Base-by-base conservation (phyloP, 2,113 vertebrate species). In the Lophura nycthemera region DNA sequence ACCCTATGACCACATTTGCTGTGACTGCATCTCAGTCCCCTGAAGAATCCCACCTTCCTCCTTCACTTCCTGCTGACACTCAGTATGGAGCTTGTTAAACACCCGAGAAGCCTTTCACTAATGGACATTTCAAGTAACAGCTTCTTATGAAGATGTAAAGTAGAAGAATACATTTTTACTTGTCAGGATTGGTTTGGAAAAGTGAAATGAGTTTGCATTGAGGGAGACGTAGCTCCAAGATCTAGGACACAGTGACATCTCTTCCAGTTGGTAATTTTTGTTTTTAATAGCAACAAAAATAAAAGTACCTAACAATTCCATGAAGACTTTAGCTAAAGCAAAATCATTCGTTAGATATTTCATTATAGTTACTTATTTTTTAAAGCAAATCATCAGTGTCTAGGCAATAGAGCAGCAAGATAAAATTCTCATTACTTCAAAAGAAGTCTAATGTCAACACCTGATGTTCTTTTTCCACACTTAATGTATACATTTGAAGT, bases 301-400 rank as follows among this genome's bases (percentile, higher is more conserved):
- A 80, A 63, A 63, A 80, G 27, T 43, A 66, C 36, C 43, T 86
- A 94, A 70, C 66, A 80, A 91, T 10, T 64, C 42, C 64, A 64
- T 5, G 3, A 57, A 71, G 45, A 60, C 1, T 64, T 83, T 43
- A 34, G 47, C 42, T n/a, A 75, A 48, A 76, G 43, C 24, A 83
- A 95, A 95, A 81, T 72, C 67, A 83, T 40, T 85, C 19, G 67
- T 57, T 40, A 60, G 6, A 10, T 47, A 76, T 83, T 93, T 87
- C 78, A 79, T 92, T 76, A n/a, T 6, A 69, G 80, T 85, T 95
- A 61, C 95, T 91, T 47, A 86, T 85, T 88, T 93, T 93, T 94
- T 77, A 95, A 78, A 61, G 64, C 65, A 81, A 90, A 92, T 85
- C 65, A 69, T 9, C 8, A 88, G 13, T 17, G 15, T 21, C 79